These are phyloP conservation scores for Callosobruchus maculatus DNA, from an alignment of 2,888 invertebrate species.

Conservation along the genomic window DNA sequence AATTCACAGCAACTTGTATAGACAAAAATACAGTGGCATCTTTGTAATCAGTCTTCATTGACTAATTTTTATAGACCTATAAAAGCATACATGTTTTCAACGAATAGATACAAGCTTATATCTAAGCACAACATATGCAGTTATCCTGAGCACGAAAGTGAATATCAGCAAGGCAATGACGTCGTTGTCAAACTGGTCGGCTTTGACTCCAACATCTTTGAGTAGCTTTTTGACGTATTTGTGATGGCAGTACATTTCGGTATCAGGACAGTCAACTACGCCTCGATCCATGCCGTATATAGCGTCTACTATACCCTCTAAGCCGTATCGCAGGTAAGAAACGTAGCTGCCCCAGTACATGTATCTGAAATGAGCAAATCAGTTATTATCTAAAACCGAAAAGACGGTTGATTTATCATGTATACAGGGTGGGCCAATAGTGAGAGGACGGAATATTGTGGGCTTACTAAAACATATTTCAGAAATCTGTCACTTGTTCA, in stretches of 20 bases:
- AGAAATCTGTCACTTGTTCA: no score
- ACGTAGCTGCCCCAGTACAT: conserved; percentile 89
- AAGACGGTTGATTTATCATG: no score
- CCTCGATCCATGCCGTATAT: conserved; percentile 80
- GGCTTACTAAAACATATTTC: no score
- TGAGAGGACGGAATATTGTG: no score
- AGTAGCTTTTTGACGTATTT: conserved; percentile 79
- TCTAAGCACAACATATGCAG: conserved; percentile 70
- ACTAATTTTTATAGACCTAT: neutral
- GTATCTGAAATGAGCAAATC: conserved; percentile 50
- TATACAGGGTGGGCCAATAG: no score
- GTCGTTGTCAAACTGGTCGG: conserved; percentile 82
- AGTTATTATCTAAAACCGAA: no score
- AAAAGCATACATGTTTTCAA: conserved; percentile 37
- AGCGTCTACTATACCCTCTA: conserved; percentile 81
- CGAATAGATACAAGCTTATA: conserved; percentile 71
- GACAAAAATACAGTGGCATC: neutral
- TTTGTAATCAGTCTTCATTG: neutral
- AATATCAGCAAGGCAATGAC: conserved; percentile 68
- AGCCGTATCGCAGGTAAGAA: conserved; percentile 86
- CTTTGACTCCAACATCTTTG: conserved; percentile 73
- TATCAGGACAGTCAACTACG: conserved; percentile 70
- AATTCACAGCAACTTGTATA: neutral
- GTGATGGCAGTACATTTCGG: conserved; percentile 72
- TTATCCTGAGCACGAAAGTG: conserved; percentile 61